phyloP scores from a whole-genome alignment of 2,113 vertebrate genomes.

The Turdus rufiventris region DNA sequence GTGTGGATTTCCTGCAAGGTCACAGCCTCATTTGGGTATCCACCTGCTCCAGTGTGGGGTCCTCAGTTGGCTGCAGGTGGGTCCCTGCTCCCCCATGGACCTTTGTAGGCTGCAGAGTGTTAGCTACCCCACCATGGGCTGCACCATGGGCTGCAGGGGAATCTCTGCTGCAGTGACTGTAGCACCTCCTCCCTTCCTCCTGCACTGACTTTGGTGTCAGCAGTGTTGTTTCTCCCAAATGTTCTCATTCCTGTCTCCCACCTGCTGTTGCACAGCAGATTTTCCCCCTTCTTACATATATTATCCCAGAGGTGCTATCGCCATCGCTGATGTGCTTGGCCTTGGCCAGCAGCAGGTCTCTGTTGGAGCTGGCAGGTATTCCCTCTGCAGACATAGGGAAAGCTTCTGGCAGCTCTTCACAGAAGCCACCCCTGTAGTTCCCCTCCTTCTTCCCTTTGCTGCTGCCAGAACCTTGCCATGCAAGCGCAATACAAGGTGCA shows the following conservation, averaged over 20 bases:
- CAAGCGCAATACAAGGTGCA: not conserved
- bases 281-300: not conserved
- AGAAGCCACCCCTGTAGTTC: not conserved
- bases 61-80: not conserved
- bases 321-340: accelerated
- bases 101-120: not conserved
- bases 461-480: not conserved
- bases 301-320: not conserved
- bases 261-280: not conserved
- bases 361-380: not conserved
- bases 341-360: not conserved
- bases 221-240: not conserved
- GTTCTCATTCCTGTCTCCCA: not conserved
- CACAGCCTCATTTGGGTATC: not conserved
- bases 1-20: not conserved
- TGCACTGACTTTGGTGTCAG: not conserved
- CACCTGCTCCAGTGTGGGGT: not conserved
- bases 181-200: not conserved
- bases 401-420: not conserved
- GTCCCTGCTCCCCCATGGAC: not conserved
- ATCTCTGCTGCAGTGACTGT: not conserved
- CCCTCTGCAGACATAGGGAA: not conserved
- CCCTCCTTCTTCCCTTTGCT: not conserved
- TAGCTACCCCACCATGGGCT: accelerated
- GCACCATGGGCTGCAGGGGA: not conserved